Base-by-base conservation (phyloP, 1,140 invertebrate species). In the Thereuonema tuberculata region DNA sequence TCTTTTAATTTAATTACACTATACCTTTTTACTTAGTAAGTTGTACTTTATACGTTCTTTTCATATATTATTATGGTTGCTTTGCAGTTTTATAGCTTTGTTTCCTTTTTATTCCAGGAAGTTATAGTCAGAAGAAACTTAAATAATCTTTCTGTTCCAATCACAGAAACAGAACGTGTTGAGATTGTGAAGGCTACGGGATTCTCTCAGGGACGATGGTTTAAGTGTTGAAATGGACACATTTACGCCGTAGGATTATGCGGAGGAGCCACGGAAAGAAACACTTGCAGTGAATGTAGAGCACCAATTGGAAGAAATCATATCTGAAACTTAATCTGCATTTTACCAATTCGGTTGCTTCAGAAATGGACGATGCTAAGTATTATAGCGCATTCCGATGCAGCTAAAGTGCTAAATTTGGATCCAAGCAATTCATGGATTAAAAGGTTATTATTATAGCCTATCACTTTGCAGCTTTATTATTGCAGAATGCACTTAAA, bases 201-300 rank as follows among this genome's bases (percentile, higher is more conserved):
- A 1, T 66, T 83, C 1, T 68, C 62, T 21, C 70, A 76, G 61
- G 85, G 85, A 0, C 81, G 83, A 68, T 88, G 85, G 85, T 87
- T 72, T 65, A 83, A 82, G 67, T 88, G 86, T 72, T 81, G 78
- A 1, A 85, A 86, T 69, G 84, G 84, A 2, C 85, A 87, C 68
- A 69, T 78, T 53, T 87, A 87, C 68, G 76, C 71, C 25, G 85
- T 87, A 63, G 77, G 72, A 1, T 81, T 86, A 20, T 87, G 85
- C 69, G 85, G 85, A 23, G 82, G 82, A 2, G 84, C 85, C 0
- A 84, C 77, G 74, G 27, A 78, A 68, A 63, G 68, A 50, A 56
- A 70, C 0, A 74, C 58, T 50, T 88, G 85, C 68, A 81, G 82
- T 53, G 79, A 78, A 56, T 87, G 85, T 69, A 74, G 75, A 1